phyloP scores from a whole-genome alignment of 2,113 vertebrate species.

The Grammomys dolichurus region DNA sequence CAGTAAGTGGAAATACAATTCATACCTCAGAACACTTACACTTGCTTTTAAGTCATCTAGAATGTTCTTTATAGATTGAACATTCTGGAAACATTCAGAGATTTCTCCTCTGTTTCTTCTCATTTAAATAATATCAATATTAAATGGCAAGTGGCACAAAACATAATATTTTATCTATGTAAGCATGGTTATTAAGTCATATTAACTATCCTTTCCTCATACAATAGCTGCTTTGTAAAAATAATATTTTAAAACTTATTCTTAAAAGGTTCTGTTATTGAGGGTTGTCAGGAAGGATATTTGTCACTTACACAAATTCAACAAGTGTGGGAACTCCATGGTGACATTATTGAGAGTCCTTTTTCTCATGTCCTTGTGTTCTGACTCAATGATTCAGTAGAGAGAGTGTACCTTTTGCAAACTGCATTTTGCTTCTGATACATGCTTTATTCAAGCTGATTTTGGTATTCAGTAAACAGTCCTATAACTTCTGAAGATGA shows the following conservation, averaged over 20 bases:
- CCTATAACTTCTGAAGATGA: not conserved
- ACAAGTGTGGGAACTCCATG: not conserved
- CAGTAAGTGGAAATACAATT: not conserved
- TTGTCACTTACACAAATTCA: not conserved
- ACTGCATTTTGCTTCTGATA: not conserved
- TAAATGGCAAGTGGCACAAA: not conserved
- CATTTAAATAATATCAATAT: not conserved
- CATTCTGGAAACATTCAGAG: too few species aligned
- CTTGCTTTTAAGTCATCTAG: not conserved
- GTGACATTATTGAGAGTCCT: not conserved
- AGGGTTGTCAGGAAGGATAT: not conserved
- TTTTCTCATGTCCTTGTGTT: not conserved
- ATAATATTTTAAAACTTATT: not conserved
- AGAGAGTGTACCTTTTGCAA: not conserved
- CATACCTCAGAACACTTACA: too few species aligned
- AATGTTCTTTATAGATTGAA: not conserved
- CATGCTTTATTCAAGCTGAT: not conserved
- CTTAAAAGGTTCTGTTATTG: not conserved
- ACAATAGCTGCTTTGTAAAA: not conserved
- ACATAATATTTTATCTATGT: not conserved
- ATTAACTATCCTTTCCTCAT: not conserved
- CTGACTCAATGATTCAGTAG: not conserved
- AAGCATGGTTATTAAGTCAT: not conserved
- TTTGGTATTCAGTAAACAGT: conserved; percentile 55
- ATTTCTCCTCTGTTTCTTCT: not conserved